A percentile compares a stretch with the other conserved stretches of the same genome.
Conservation (phyloP, 2,113 vertebrate species). For the Onychostoma macrolepis region DNA sequence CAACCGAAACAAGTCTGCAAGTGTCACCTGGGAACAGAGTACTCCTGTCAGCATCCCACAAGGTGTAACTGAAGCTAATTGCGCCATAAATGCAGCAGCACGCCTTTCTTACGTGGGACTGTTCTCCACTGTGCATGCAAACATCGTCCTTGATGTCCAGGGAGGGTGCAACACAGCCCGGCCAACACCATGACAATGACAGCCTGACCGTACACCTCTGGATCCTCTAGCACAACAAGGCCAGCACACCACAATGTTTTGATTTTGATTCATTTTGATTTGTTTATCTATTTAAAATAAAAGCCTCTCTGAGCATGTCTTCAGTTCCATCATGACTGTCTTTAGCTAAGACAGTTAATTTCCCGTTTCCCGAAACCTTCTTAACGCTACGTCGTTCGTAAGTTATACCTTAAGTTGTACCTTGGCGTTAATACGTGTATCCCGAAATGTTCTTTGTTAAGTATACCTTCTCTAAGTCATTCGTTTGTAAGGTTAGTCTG, state of each 20-base stretch:
- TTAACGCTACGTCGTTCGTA: no score
- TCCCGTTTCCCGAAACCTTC: no score
- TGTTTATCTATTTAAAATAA: background rate
- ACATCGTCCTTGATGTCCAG: background rate
- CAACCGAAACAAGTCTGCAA: background rate
- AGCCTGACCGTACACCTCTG: background rate
- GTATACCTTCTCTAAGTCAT: no score
- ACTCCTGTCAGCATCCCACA: background rate
- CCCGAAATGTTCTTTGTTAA: no score
- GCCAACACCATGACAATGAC: background rate
- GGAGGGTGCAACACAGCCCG: background rate
- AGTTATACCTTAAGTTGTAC: no score
- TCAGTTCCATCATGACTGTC: background rate
- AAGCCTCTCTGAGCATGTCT: background rate
- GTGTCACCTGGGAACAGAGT: background rate
- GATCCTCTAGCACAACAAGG: background rate
- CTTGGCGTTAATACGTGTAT: no score
- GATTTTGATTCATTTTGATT: background rate
- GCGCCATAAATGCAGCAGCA: background rate
- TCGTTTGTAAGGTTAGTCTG: no score
- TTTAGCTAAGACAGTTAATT: background rate
- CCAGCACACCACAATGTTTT: background rate
- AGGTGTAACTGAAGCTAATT: slow-evolving; percentile 9
- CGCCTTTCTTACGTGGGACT: background rate
- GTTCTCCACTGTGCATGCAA: background rate